phyloP scores from a whole-genome alignment of 2,113 vertebrate genomes.

The Cacatua alba region DNA sequence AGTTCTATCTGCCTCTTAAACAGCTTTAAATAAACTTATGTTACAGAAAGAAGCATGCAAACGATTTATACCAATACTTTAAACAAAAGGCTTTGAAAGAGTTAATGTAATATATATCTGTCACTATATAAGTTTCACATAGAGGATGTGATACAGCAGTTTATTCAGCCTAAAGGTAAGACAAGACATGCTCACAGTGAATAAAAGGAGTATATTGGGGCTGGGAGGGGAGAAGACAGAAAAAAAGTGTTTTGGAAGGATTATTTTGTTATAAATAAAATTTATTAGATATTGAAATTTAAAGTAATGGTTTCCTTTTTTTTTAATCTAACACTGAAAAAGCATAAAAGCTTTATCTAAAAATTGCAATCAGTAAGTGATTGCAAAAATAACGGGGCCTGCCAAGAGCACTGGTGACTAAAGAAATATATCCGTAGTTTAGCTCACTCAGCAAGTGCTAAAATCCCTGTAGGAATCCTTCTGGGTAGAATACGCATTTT shows the following conservation, averaged over 20 bases:
- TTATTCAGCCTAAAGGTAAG: neutral
- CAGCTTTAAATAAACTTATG: neutral
- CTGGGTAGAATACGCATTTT: neutral
- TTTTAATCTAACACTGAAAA: neutral
- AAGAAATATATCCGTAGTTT: neutral
- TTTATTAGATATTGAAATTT: neutral
- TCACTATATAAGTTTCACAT: neutral
- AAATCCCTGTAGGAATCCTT: neutral
- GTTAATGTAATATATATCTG: neutral
- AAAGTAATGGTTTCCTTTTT: neutral
- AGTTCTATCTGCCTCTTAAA: neutral
- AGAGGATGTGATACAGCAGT: neutral
- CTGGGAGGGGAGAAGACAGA: neutral
- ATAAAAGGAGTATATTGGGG: neutral
- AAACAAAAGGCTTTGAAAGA: neutral
- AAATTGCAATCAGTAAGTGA: neutral
- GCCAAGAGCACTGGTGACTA: neutral
- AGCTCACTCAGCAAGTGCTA: conserved; percentile 2
- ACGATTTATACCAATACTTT: neutral
- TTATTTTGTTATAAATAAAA: neutral
- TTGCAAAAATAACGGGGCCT: neutral
- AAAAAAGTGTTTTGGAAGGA: neutral
- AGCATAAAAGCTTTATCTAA: neutral
- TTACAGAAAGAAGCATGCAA: neutral
- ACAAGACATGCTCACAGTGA: neutral